Evolutionary conservation across 2,113 vertebrate species (phyloP).

Genomic region (Poeciliopsis occidentalis): DNA sequence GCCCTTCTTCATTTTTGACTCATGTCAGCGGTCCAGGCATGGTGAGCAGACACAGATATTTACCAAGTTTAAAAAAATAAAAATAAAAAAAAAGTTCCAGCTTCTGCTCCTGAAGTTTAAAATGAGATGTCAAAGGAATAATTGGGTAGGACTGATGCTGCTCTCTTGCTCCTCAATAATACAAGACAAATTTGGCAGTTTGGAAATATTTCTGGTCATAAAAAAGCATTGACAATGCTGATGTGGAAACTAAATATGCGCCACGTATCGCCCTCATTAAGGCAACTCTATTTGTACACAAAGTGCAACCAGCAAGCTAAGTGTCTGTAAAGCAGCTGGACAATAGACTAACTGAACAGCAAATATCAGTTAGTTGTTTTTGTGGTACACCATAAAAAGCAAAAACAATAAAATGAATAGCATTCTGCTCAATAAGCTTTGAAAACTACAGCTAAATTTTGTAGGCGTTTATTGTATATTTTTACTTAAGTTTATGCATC

Average conservation of each 20-base stretch:
- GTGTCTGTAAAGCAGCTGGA: neutral
- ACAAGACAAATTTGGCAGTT: too few relatives aligned
- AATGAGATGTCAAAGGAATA: neutral
- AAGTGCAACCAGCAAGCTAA: neutral
- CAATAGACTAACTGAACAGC: neutral
- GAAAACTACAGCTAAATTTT: too few relatives aligned
- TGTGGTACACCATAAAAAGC: neutral
- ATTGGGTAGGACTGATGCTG: neutral
- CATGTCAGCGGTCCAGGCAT: too few relatives aligned
- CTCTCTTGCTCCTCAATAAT: neutral
- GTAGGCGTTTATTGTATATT: neutral
- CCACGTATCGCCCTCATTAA: neutral
- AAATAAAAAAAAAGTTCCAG: neutral
- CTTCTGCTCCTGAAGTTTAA: neutral
- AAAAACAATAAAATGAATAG: neutral
- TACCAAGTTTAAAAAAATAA: neutral
- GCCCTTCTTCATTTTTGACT: conserved; percentile 53
- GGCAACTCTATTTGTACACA: too few relatives aligned
- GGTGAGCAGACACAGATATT: too few relatives aligned
- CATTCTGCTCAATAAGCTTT: neutral
- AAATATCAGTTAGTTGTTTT: neutral
- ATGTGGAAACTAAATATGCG: neutral
- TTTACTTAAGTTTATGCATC: neutral
- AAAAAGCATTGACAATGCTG: too few relatives aligned
- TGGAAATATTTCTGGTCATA: neutral